Percentiles rank a stretch among this genome's conserved stretches.
Conservation (phyloP, 1,140 invertebrate species). For the Brachionus sp. region DNA sequence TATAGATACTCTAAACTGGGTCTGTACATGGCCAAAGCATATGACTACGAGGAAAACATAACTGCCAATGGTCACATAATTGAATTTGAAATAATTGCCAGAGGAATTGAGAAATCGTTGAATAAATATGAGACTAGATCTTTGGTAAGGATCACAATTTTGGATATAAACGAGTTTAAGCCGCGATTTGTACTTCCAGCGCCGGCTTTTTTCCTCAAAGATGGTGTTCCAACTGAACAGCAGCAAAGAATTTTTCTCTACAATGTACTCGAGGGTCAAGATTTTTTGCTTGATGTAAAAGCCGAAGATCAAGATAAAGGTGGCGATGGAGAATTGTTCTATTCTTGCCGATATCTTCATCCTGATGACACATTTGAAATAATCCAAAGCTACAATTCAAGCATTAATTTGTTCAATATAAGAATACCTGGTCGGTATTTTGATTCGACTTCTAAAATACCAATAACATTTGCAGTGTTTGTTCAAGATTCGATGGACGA, state of each 20-base stretch:
- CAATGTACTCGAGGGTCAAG: conserved; percentile 25
- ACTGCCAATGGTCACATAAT: conserved; percentile 18
- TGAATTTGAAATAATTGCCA: conserved; percentile 42
- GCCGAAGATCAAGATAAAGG: conserved; percentile 25
- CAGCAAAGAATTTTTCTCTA: conserved; percentile 12
- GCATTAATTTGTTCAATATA: conserved; percentile 10
- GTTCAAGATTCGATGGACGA: neutral
- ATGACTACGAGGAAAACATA: conserved; percentile 4
- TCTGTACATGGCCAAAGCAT: conserved; percentile 11
- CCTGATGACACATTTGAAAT: conserved; percentile 38
- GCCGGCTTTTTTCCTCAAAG: conserved; percentile 35
- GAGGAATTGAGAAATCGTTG: neutral
- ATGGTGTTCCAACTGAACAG: conserved; percentile 1
- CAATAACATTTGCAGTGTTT: conserved; percentile 10
- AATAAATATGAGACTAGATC: conserved; percentile 22
- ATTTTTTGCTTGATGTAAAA: conserved; percentile 23
- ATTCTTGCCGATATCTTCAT: conserved; percentile 10
- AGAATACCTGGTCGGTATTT: conserved; percentile 20
- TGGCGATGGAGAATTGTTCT: conserved; percentile 18
- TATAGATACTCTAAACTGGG: conserved; percentile 13
- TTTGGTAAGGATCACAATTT: conserved; percentile 1
- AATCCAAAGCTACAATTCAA: conserved; percentile 23
- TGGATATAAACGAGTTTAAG: conserved; percentile 39
- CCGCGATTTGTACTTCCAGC: conserved; percentile 17
- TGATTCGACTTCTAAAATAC: conserved; percentile 30